phyloP scores from a whole-genome alignment of 1,140 invertebrate species.

The Conopomorpha cramerella region DNA sequence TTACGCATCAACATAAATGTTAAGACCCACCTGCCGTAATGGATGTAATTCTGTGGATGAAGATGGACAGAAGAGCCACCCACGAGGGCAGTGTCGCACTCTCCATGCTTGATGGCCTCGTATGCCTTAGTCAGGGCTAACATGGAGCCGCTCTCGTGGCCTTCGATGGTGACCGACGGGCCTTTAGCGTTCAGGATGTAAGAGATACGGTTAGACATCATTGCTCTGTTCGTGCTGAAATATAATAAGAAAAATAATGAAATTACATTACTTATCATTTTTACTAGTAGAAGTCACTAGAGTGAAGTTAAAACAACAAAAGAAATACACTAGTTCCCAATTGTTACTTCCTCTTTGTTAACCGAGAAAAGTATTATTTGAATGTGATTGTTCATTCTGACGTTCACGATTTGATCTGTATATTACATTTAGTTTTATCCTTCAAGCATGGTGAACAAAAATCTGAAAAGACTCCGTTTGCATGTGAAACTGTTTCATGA shows the following conservation, averaged over 20 bases:
- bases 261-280: slow-evolving; percentile 18
- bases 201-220: slow-evolving; percentile 90
- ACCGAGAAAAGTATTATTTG: too few relatives aligned
- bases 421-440: too few relatives aligned
- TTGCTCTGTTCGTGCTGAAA: slow-evolving; percentile 75
- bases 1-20: too few relatives aligned
- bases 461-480: too few relatives aligned
- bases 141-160: slow-evolving; percentile 89
- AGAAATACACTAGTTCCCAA: too few relatives aligned
- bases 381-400: too few relatives aligned
- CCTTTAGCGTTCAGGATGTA: slow-evolving; percentile 72
- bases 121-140: slow-evolving; percentile 85
- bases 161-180: slow-evolving; percentile 84
- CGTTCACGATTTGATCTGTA: too few relatives aligned
- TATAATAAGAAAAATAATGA: slow-evolving; percentile 17
- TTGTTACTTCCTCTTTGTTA: too few relatives aligned
- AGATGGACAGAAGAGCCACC: slow-evolving; percentile 82
- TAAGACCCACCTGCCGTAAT: slow-evolving; percentile 72
- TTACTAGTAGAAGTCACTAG: slow-evolving; percentile 8
- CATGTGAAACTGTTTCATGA: too few relatives aligned
- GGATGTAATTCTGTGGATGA: slow-evolving; percentile 84
- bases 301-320: neutral
- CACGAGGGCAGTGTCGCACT: slow-evolving; percentile 87
- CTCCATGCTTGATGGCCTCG: slow-evolving; percentile 72
- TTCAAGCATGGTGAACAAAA: too few relatives aligned